Percentiles rank a stretch among this genome's conserved stretches.
These are phyloP conservation scores for Drosophila nigromelanica DNA, from an alignment of 1,140 invertebrate genomes.

Conservation along the genomic window DNA sequence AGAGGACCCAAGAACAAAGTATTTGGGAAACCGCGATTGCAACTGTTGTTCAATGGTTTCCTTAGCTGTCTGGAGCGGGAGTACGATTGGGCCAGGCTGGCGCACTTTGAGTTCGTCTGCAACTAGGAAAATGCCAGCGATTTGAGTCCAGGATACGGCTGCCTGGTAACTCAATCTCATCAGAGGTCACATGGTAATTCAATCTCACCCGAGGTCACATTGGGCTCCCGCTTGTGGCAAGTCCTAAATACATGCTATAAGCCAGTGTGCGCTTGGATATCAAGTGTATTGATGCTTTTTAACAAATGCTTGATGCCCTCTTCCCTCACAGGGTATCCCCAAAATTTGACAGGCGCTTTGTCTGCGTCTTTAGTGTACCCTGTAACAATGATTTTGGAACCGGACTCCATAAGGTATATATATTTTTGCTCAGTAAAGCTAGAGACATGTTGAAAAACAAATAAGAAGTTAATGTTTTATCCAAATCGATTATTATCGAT, in stretches of 20 bases:
- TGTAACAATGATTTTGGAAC: no score
- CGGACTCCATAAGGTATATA: no score
- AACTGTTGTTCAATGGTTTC: conserved; percentile 52
- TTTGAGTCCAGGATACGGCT: background rate
- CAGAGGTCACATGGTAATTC: conserved; percentile 18
- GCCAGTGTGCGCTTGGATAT: conserved; percentile 11
- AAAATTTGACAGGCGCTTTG: background rate
- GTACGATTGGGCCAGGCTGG: conserved; percentile 48
- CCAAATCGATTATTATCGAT: no score
- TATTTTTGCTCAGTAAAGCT: no score
- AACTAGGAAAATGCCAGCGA: conserved; percentile 17
- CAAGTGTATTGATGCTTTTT: conserved; percentile 23
- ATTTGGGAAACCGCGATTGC: background rate
- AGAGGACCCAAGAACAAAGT: background rate
- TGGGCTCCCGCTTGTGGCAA: conserved; percentile 17
- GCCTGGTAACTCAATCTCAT: conserved; percentile 30
- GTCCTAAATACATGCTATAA: conserved; percentile 1
- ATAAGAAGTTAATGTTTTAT: no score
- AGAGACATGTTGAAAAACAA: no score
- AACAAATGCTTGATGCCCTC: conserved; percentile 33
- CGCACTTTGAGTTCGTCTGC: conserved; percentile 59
- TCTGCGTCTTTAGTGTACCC: background rate
- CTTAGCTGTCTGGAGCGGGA: conserved; percentile 46
- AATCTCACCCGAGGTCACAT: conserved; percentile 20
- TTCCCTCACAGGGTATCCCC: background rate